Evolutionary conservation across 2,797 vertebrate genomes (phyloP).

Genomic region (Sebastolobus alascanus): DNA sequence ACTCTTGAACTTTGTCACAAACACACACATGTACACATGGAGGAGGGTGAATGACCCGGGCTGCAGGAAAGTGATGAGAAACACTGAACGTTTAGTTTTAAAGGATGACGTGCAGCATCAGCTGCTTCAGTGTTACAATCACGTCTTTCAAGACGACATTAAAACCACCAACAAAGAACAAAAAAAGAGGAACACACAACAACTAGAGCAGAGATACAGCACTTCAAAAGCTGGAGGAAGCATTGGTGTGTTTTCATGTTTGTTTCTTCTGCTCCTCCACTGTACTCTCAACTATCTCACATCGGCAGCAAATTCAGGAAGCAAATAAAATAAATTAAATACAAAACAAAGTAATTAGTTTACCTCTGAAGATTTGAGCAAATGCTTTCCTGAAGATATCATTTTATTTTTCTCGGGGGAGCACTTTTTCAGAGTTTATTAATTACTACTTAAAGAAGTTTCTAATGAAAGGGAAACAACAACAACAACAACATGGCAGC

Average conservation of each 20-base stretch:
- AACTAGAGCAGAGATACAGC: constrained; percentile 62
- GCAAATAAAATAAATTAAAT: constrained; percentile 58
- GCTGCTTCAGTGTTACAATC: constrained; percentile 35
- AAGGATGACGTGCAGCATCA: constrained; percentile 14
- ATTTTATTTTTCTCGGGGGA: constrained; percentile 63
- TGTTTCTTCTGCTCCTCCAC: constrained; percentile 45
- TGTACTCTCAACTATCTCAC: constrained; percentile 69
- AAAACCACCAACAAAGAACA: constrained; percentile 52
- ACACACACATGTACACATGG: constrained; percentile 14
- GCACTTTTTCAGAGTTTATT: constrained; percentile 65
- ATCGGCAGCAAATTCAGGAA: constrained; percentile 68
- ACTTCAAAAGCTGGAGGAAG: constrained; percentile 72
- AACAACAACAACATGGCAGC: background rate
- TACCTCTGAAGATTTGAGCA: constrained; percentile 76
- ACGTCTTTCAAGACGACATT: constrained; percentile 48
- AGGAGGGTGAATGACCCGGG: background rate
- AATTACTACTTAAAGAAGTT: constrained; percentile 67
- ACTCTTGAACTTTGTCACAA: constrained; percentile 37
- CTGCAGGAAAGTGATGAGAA: background rate
- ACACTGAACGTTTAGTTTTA: background rate
- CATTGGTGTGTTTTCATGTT: constrained; percentile 66
- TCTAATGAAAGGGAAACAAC: constrained; percentile 27
- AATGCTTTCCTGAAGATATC: constrained; percentile 76
- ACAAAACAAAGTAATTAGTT: constrained; percentile 77
- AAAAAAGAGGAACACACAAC: constrained; percentile 22